Evolutionary conservation across 2,797 vertebrate genomes (phyloP).

Genomic region (Phrynocephalus vlangalii): DNA sequence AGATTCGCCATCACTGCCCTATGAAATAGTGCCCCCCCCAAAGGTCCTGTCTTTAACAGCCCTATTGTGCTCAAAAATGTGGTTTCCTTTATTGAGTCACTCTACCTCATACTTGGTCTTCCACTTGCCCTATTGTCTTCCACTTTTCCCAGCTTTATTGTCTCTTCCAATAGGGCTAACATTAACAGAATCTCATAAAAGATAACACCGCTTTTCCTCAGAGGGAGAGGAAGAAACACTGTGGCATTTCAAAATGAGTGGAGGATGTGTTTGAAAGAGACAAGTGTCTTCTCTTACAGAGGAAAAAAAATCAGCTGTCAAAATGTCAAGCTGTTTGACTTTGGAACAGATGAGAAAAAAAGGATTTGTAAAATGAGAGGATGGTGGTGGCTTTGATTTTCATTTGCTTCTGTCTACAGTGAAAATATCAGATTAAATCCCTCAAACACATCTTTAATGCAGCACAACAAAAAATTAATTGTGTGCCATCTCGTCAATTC

Average conservation of each 20-base stretch:
- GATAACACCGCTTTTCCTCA: background rate
- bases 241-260: background rate
- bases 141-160: no score
- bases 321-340: slow-evolving; percentile 61
- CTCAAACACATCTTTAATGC: background rate
- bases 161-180: background rate
- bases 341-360: slow-evolving; percentile 56
- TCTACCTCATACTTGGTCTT: no score
- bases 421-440: slow-evolving; percentile 46
- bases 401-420: slow-evolving; percentile 40
- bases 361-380: slow-evolving; percentile 40
- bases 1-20: no score
- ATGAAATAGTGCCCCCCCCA: no score
- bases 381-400: slow-evolving; percentile 47
- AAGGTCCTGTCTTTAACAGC: no score
- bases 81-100: no score
- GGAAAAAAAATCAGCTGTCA: slow-evolving; percentile 55
- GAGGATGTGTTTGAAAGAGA: slow-evolving; percentile 35
- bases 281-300: slow-evolving; percentile 22
- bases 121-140: no score
- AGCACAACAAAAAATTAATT: slow-evolving; percentile 33
- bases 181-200: background rate
- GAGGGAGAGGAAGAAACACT: background rate
- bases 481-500: no score
- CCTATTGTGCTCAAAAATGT: no score